Percentiles rank a stretch among this genome's conserved stretches.
These are phyloP conservation scores for Chironomus tentans DNA, from an alignment of 2,888 invertebrate genomes.

Conservation along the genomic window DNA sequence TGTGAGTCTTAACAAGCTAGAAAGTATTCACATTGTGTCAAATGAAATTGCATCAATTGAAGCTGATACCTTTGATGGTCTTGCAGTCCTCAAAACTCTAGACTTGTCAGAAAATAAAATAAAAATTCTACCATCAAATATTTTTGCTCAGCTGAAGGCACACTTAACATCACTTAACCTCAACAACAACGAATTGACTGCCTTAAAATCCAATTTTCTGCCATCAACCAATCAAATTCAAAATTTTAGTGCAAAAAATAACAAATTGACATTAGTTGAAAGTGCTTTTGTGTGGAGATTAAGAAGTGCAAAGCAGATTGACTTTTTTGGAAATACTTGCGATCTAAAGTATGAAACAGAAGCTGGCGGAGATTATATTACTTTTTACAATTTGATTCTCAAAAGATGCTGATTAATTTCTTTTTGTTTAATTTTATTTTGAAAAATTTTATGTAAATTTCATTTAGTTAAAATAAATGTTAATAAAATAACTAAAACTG, in stretches of 20 bases:
- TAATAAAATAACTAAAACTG: no score
- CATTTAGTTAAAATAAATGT: no score
- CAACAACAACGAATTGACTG: not conserved
- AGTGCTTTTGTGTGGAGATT: not conserved
- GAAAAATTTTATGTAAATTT: no score
- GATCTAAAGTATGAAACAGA: not conserved
- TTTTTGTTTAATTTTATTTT: no score
- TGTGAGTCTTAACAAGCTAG: not conserved
- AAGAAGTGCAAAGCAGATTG: not conserved
- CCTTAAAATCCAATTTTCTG: not conserved
- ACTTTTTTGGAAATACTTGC: not conserved
- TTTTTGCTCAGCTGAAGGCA: not conserved
- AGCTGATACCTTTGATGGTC: not conserved
- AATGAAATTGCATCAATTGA: not conserved
- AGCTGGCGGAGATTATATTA: not conserved
- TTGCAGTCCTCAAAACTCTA: not conserved
- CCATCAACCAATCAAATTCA: not conserved
- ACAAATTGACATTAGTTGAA: not conserved
- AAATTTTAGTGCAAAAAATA: not conserved
- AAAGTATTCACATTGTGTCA: not conserved
- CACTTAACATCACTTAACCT: not conserved
- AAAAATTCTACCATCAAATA: not conserved
- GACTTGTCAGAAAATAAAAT: not conserved
- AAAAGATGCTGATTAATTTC: no score
- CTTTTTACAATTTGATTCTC: no score